Base-by-base conservation (phyloP, 1,140 invertebrate genomes). In the Holotrichia oblita region DNA sequence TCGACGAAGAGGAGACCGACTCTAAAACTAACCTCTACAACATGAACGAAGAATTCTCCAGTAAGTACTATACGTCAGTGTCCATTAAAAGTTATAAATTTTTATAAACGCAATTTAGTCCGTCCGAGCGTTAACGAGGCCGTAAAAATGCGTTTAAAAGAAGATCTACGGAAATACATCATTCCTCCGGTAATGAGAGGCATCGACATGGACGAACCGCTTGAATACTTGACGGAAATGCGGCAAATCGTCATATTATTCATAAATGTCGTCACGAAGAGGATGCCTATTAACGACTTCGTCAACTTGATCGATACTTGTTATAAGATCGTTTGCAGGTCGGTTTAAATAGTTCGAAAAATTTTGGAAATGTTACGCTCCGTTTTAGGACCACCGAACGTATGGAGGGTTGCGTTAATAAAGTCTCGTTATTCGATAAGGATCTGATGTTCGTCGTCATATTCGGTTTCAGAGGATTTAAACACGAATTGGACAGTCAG, bases 351-450 rank as follows among this genome's bases (percentile, higher is more conserved):
- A n/a, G 14, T 55, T 42, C 12, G 9, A 17, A 17, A 55, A 3
- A 69, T 64, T 64, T 64, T 34, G n/a, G n/a, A n/a, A n/a, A n/a
- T n/a, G n/a, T n/a, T n/a, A n/a, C n/a, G n/a, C n/a, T n/a, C n/a
- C n/a, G n/a, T 82, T 85, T 64, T 80, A 90, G 90, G n/a, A 83
- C 88, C 41, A 88, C 90, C 1, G 83, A 83, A 40, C 80, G 84
- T 2, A 88, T 89, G 81, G 87, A 90, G 73, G 93, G 93, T 6
- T 89, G 91, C 89, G 88, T 94, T 0, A 94, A 94, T 81, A 94
- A 94, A 85, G 89, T 92, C 0, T 93, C 91, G 0, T 85, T 93
- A 24, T 94, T 94, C 85, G 93, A 94, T 83, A 94, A 94, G 85
- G 93, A 93, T 81, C 88, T 93, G 59, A 92, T 93, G 88, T 92